Conservation (phyloP, 2,113 vertebrate genomes). For the Caloenas nicobarica region DNA sequence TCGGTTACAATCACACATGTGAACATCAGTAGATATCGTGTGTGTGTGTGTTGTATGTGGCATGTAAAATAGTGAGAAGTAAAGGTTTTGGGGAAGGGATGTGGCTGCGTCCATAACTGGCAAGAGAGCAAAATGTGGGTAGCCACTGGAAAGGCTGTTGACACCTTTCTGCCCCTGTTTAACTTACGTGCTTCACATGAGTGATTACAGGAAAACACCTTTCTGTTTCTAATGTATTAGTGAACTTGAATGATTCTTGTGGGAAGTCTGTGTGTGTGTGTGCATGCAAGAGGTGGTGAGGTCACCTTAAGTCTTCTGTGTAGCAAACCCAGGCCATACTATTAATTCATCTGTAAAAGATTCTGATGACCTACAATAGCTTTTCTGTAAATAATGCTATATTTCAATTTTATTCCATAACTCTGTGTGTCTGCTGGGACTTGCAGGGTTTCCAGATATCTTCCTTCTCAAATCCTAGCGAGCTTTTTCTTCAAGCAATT, state of each 20-base stretch:
- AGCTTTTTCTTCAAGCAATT: neutral
- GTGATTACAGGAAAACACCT: neutral
- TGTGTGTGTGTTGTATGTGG: too few species aligned
- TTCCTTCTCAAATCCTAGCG: neutral
- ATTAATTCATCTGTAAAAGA: neutral
- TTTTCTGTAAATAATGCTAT: neutral
- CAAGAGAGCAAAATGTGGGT: neutral
- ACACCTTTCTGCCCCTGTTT: neutral
- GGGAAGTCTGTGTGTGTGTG: neutral
- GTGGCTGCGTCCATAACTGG: rapidly evolving
- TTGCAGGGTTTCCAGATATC: neutral
- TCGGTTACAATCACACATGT: rapidly evolving
- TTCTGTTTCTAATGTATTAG: neutral
- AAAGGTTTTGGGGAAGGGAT: neutral
- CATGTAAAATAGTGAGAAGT: neutral
- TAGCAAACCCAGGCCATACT: neutral
- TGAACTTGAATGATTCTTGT: neutral
- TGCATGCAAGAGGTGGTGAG: neutral
- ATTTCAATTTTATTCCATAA: neutral
- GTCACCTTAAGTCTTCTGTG: neutral
- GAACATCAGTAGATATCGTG: rapidly evolving
- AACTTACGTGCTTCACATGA: neutral
- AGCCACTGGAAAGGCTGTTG: neutral
- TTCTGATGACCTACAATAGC: neutral
- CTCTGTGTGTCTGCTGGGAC: neutral